Conservation (phyloP, 23 tunicate genomes). For the Oikopleura albicans region DNA sequence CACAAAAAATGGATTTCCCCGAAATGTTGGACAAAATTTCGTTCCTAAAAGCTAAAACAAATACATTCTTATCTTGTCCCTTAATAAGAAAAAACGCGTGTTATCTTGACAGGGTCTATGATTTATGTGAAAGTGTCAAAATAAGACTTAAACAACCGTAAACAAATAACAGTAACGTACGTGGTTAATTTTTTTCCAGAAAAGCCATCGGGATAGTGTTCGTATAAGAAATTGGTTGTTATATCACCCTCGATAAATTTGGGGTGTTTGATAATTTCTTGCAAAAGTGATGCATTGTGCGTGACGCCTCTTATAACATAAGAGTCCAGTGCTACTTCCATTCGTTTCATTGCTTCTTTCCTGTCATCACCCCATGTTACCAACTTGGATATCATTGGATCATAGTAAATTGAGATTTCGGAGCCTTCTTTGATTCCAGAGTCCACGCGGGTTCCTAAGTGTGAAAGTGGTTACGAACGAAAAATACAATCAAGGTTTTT, state of each 20-base stretch:
- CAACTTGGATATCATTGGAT: conserved; percentile 91
- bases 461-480: no score
- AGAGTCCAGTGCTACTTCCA: conserved; percentile 55
- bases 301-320: conserved; percentile 90
- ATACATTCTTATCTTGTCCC: no score
- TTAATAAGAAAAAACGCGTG: no score
- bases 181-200: conserved; percentile 29
- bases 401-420: conserved; percentile 66
- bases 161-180: no score
- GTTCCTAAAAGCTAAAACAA: no score
- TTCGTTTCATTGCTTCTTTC: conserved; percentile 18
- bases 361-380: conserved; percentile 76
- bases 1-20: no score
- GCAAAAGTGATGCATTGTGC: conserved; percentile 72
- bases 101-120: no score
- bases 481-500: no score
- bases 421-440: conserved; percentile 78
- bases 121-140: no score
- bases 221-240: conserved; percentile 55
- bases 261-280: conserved; percentile 58
- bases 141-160: no score
- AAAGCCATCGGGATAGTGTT: conserved; percentile 83
- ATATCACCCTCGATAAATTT: conserved; percentile 64
- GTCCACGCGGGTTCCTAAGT: conserved; percentile 39
- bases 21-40: no score